phyloP scores from a whole-genome alignment of 2,797 vertebrate species.

The Poeciliopsis turneri region DNA sequence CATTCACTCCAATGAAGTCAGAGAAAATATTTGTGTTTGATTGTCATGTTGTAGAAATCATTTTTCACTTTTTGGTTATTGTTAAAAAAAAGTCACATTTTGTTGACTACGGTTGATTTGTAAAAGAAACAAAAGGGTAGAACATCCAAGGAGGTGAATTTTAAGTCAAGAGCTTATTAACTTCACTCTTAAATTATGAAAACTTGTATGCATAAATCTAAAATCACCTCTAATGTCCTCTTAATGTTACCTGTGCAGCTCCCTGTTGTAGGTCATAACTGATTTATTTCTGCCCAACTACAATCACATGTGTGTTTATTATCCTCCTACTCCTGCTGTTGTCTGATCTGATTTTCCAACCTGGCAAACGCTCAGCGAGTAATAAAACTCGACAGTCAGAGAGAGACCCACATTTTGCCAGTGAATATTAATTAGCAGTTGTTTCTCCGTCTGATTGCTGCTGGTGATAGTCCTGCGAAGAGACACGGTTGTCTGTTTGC shows the following conservation, averaged over 20 bases:
- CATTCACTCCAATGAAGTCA: neutral
- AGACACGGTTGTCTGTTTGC: conserved; percentile 59
- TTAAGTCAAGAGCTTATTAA: conserved; percentile 12
- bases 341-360: conserved; percentile 50
- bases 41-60: neutral
- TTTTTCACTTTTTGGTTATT: neutral
- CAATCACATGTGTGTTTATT: conserved; percentile 20
- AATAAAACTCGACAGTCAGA: conserved; percentile 60
- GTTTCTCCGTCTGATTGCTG: conserved; percentile 65
- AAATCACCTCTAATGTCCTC: conserved; percentile 10
- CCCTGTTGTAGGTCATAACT: conserved; percentile 24
- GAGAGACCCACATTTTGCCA: conserved; percentile 61
- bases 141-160: neutral
- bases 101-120: neutral
- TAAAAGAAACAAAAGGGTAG: neutral
- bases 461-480: conserved; percentile 59
- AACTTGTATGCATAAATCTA: conserved; percentile 8
- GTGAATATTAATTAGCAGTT: conserved; percentile 75
- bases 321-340: conserved; percentile 24
- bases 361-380: conserved; percentile 43
- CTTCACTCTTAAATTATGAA: conserved; percentile 34
- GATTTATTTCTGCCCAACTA: conserved; percentile 14
- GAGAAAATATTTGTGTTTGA: neutral
- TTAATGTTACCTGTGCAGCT: conserved; percentile 13
- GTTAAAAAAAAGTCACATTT: neutral